Evolutionary conservation across 2,888 invertebrate species (phyloP).

Genomic region (Folsomia candida): DNA sequence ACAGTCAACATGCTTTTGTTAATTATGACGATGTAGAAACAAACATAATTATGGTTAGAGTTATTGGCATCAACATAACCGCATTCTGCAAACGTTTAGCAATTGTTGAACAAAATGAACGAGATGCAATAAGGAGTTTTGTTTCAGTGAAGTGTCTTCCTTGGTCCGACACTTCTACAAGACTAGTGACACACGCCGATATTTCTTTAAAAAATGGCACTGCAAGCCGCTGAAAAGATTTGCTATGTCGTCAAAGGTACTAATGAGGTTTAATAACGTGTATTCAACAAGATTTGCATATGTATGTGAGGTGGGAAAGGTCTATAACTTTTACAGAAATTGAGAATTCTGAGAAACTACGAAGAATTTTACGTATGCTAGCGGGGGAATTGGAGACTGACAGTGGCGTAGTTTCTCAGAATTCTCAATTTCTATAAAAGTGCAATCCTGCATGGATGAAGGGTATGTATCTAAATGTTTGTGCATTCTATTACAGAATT

Average conservation of each 20-base stretch:
- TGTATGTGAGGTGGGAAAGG: background rate
- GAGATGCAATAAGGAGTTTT: slow-evolving; percentile 18
- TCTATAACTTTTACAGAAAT: too few species aligned
- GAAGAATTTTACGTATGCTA: too few species aligned
- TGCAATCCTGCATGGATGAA: too few species aligned
- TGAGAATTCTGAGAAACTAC: too few species aligned
- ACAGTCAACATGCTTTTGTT: slow-evolving; percentile 64
- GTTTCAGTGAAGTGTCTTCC: slow-evolving; percentile 54
- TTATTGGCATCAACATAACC: slow-evolving; percentile 59
- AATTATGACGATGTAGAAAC: slow-evolving; percentile 65
- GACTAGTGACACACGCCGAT: slow-evolving; percentile 66
- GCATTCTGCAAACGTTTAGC: slow-evolving; percentile 61
- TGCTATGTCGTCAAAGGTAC: slow-evolving; percentile 57
- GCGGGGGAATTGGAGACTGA: too few species aligned
- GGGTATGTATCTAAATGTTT: too few species aligned
- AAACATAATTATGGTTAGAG: slow-evolving; percentile 70
- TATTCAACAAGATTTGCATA: background rate
- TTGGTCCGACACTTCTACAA: slow-evolving; percentile 61
- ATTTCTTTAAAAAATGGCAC: slow-evolving; percentile 63
- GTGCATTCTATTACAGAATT: background rate
- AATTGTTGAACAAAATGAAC: slow-evolving; percentile 56
- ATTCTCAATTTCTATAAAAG: too few species aligned
- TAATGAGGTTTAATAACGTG: background rate
- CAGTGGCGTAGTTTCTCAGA: too few species aligned
- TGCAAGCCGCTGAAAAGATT: slow-evolving; percentile 69